A percentile compares a stretch with the other conserved stretches of the same genome.
Evolutionary conservation across 2,113 vertebrate species (phyloP).

Genomic region (Sturnus vulgaris): DNA sequence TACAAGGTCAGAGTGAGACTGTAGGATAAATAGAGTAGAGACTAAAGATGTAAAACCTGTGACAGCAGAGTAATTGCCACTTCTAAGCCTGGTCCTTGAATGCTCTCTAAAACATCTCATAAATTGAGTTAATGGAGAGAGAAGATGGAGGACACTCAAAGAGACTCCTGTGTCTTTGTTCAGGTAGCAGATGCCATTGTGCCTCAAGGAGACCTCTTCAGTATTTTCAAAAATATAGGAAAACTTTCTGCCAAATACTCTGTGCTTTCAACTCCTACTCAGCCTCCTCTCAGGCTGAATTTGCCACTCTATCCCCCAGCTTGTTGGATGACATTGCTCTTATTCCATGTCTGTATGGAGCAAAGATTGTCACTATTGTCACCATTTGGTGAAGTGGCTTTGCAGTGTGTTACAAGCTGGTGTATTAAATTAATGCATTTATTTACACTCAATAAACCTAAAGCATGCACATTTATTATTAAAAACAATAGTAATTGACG

Average conservation of each 20-base stretch:
- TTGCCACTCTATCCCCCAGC: not conserved
- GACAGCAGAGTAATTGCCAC: constrained; percentile 28
- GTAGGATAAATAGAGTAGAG: not conserved
- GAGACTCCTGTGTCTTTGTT: not conserved
- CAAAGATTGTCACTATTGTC: not conserved
- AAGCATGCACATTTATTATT: not conserved
- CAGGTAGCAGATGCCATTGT: not conserved
- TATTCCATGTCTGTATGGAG: not conserved
- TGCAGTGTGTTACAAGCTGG: not conserved
- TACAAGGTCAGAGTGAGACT: not conserved
- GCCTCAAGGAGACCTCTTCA: not conserved
- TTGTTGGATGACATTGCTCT: not conserved
- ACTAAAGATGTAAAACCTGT: not conserved
- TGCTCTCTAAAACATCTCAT: not conserved
- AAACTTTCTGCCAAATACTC: not conserved
- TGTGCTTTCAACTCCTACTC: not conserved
- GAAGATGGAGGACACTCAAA: not conserved
- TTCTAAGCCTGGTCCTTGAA: not conserved
- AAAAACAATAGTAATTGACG: not conserved
- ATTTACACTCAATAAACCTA: not conserved
- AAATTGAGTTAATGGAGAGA: constrained; percentile 5
- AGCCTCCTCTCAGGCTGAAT: not conserved
- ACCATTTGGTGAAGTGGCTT: not conserved
- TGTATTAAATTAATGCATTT: not conserved
- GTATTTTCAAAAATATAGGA: not conserved